Evolutionary conservation across 2,113 vertebrate genomes (phyloP).

Genomic region (Scomber scombrus): DNA sequence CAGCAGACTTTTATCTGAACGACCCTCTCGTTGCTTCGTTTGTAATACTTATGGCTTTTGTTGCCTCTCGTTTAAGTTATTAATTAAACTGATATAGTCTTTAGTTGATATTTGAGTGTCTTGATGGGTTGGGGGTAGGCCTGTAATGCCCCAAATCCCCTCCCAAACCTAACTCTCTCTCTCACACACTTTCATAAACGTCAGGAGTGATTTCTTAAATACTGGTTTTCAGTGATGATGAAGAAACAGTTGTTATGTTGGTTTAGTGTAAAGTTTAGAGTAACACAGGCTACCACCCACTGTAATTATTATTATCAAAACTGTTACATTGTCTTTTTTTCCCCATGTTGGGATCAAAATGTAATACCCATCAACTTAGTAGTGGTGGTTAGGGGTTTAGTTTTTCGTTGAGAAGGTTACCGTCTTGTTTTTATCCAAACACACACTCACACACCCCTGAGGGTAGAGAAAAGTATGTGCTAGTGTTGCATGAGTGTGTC

Average conservation of each 20-base stretch:
- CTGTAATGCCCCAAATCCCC: conserved; percentile 53
- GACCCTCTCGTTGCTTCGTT: neutral
- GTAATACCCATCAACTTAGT: neutral
- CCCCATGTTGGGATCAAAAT: neutral
- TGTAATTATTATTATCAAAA: neutral
- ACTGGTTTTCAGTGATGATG: neutral
- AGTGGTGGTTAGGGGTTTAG: neutral
- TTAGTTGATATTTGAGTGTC: neutral
- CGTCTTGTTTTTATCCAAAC: conserved; percentile 60
- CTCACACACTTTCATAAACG: neutral
- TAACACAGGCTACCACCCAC: neutral
- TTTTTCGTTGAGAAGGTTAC: conserved; percentile 22
- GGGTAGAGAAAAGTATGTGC: conserved; percentile 82
- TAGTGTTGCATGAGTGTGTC: conserved; percentile 72
- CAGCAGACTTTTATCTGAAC: conserved; percentile 6
- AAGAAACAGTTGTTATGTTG: neutral
- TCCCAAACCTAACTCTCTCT: conserved; percentile 11
- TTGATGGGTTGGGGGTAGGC: conserved; percentile 42
- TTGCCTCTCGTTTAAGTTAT: neutral
- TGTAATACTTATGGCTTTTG: neutral
- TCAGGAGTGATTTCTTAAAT: neutral
- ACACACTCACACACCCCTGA: conserved; percentile 56
- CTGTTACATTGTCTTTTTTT: neutral
- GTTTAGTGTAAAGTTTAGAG: neutral
- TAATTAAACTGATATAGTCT: neutral